Base-by-base conservation (phyloP, 2,797 vertebrate genomes). In the Hapalemur alaotrensis region DNA sequence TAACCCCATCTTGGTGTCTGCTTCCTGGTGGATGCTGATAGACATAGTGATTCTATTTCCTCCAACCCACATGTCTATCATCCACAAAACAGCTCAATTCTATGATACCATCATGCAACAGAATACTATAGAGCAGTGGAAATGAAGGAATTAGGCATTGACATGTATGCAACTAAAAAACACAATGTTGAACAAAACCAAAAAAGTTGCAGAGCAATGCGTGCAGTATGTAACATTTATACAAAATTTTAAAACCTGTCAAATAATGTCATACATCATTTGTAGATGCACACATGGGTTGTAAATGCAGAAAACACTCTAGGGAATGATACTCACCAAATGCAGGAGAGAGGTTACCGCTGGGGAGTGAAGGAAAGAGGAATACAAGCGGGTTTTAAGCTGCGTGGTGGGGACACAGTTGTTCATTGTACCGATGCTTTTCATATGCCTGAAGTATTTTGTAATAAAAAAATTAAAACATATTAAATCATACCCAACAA, bases 391-490 rank as follows among this genome's bases (percentile, higher is more conserved):
- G 12, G 17, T 91, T 73, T 92, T 72, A 89, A 59, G 63, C 69
- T 59, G 20, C 5, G 2, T 50, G 69, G 28, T 82, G 83, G 14
- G 46, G 38, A 73, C 38, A 75, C 0, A 15, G n/a, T 59, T 70
- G 35, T 81, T 87, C 61, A 61, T 50, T 76, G 32, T 76, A 83
- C 61, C 67, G 57, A 25, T 18, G 28, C 52, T 87, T 95, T 93
- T 75, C 67, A 41, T 75, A 78, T 38, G 81, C 57, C 67, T 85
- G 18, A 95, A 78, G 30, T 65, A 61, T 79, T 92, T 75, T 30
- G 78, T 48, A 72, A 94, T 89, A 93, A 95, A 87, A 80, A 80
- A 69, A 79, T 28, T 59, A 86, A 83, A 72, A 38, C 22, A 11
- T 86, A 57, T 88, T 89, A 90, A 88, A 76, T 93, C n/a, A 93